Evolutionary conservation across 2,797 vertebrate species (phyloP), one percentile per base, ranked within the genome.

Genomic region (Rhynchonycteris naso): DNA sequence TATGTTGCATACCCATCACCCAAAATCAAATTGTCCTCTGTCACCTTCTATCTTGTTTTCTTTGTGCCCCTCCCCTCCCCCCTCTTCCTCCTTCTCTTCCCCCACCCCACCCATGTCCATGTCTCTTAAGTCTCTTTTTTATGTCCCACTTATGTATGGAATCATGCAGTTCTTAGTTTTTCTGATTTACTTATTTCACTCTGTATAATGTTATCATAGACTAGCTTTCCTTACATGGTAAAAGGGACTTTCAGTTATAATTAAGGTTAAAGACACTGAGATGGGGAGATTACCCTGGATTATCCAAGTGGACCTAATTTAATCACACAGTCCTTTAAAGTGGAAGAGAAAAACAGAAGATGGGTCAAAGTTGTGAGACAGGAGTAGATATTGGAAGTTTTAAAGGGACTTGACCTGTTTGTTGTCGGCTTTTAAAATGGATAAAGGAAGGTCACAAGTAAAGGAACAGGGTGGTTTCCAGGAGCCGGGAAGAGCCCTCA

Each of bases 201-300:
- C n/a, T n/a, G n/a, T n/a, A n/a, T n/a, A n/a, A n/a, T n/a, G n/a
- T n/a, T n/a, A n/a, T n/a, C n/a, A n/a, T n/a, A 63, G 68, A 5
- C 71, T 85, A 54, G 18, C 33, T 93, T 81, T 66, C 22, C 24
- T 69, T 59, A 78, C 26, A 72, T 50, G 56, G 33, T n/a, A 88
- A 85, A 95, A 86, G 22, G 33, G 26, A 78, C 33, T 81, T 90
- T n/a, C 72, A 82, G 43, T 79, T 93, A 21, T 54, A 75, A 94
- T 68, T 88, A 76, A 76, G 30, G 54, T 69, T 86, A 95, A 94
- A 18, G 15, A 96, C 43, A 22, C 3, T 18, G 66, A 84, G 35
- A 65, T 88, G 24, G 21, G 26, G 43, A 69, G 47, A 56, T 15
- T 79, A 72, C 21, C 38, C 58, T 83, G 30, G 30, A 79, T 96